phyloP scores from a whole-genome alignment of 2,888 invertebrate genomes.

The Apocheima hispidaria region DNA sequence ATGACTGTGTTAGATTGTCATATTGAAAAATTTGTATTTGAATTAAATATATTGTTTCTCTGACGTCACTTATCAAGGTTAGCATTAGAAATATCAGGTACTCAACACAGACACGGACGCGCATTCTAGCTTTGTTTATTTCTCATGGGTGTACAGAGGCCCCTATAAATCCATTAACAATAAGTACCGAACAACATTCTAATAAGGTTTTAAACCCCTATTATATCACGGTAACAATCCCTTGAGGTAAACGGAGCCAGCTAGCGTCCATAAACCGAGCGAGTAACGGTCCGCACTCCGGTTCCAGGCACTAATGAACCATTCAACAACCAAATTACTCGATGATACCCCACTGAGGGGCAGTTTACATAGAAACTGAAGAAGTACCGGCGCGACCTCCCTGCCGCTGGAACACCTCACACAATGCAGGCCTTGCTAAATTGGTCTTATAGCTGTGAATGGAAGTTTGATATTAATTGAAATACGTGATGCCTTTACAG shows the following conservation, averaged over 20 bases:
- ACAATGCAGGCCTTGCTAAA: constrained; percentile 13
- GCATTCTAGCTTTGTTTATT: too few species aligned
- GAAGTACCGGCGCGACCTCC: constrained; percentile 30
- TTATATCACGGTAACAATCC: constrained; percentile 28
- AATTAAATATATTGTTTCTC: too few species aligned
- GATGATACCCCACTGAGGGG: constrained; percentile 63
- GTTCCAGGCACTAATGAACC: constrained; percentile 72
- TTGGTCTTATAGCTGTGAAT: constrained; percentile 11
- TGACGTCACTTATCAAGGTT: too few species aligned
- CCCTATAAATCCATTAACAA: constrained; percentile 15
- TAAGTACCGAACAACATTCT: constrained; percentile 15
- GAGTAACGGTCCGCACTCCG: constrained; percentile 58
- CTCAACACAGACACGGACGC: too few species aligned
- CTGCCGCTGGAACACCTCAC: not conserved
- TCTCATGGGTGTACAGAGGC: too few species aligned
- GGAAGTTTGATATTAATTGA: constrained; percentile 16
- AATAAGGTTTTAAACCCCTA: constrained; percentile 24
- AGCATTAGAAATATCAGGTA: too few species aligned
- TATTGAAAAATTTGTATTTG: too few species aligned
- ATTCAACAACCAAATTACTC: constrained; percentile 66
- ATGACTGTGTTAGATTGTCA: too few species aligned
- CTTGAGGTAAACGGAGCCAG: constrained; percentile 29
- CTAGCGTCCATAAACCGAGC: constrained; percentile 36
- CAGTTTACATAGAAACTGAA: constrained; percentile 44
- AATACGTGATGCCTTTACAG: not conserved